These are phyloP conservation scores for Rhinoraja longicauda DNA, from an alignment of 2,797 vertebrate species.

Conservation along the genomic window DNA sequence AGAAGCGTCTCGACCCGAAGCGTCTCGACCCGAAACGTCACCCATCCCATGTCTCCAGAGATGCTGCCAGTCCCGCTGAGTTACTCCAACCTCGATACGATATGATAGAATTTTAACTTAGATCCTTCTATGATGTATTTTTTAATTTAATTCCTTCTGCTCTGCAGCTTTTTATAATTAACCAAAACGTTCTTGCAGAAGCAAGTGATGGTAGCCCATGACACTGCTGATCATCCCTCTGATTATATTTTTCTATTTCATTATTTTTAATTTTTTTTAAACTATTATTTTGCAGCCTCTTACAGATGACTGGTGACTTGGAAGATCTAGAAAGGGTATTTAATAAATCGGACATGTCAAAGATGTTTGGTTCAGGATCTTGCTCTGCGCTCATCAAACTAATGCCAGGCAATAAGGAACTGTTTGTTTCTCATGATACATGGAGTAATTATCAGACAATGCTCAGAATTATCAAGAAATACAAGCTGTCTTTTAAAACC, in stretches of 20 bases:
- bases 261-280: background rate
- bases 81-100: too few species aligned
- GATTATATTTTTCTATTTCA: background rate
- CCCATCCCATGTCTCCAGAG: too few species aligned
- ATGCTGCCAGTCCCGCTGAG: too few species aligned
- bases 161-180: background rate
- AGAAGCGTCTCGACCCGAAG: too few species aligned
- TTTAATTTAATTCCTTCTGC: background rate
- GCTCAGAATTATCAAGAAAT: constrained; percentile 89
- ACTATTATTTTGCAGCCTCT: constrained; percentile 59
- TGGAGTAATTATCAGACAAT: constrained; percentile 85
- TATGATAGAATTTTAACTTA: background rate
- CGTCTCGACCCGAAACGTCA: too few species aligned
- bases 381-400: constrained; percentile 91
- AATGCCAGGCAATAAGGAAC: constrained; percentile 71
- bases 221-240: background rate
- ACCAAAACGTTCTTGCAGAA: background rate
- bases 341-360: constrained; percentile 64
- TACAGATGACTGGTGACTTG: constrained; percentile 82
- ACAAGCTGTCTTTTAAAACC: constrained; percentile 67
- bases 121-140: background rate
- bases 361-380: constrained; percentile 72
- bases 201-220: background rate
- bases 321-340: constrained; percentile 81
- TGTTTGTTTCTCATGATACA: constrained; percentile 86